Percentiles rank a stretch among this genome's conserved stretches.
Evolutionary conservation across 2,113 vertebrate species (phyloP).

Genomic region (Myanophis thanlyinensis): DNA sequence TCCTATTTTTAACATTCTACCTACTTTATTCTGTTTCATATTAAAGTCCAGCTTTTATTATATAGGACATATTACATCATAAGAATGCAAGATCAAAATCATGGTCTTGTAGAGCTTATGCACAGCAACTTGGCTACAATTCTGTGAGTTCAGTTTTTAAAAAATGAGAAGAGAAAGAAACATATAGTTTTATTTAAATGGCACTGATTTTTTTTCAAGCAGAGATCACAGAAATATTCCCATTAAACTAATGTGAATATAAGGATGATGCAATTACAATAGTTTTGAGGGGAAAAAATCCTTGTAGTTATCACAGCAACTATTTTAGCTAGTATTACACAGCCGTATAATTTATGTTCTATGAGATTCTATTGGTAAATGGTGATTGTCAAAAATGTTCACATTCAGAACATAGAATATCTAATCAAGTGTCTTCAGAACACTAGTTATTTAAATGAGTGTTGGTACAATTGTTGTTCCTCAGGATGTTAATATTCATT

Average conservation of each 20-base stretch:
- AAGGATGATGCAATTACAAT: background rate
- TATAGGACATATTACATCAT: background rate
- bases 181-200: background rate
- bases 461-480: background rate
- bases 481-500: constrained; percentile 1
- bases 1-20: background rate
- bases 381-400: constrained; percentile 4
- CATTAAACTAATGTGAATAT: background rate
- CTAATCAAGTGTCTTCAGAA: constrained; percentile 6
- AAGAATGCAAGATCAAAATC: background rate
- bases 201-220: background rate
- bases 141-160: background rate
- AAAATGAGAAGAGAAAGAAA: too few relatives aligned
- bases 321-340: background rate
- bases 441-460: background rate
- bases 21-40: background rate
- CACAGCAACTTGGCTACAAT: background rate
- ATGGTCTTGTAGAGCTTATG: background rate
- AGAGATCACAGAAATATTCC: background rate
- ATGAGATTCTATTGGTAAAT: constrained; percentile 9
- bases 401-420: background rate
- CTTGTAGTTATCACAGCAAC: background rate
- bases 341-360: background rate
- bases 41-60: background rate
- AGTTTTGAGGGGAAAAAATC: background rate